A percentile compares a stretch with the other conserved stretches of the same genome.
Evolutionary conservation across 1,140 invertebrate genomes (phyloP).

Genomic region (Drosophila baimaii): DNA sequence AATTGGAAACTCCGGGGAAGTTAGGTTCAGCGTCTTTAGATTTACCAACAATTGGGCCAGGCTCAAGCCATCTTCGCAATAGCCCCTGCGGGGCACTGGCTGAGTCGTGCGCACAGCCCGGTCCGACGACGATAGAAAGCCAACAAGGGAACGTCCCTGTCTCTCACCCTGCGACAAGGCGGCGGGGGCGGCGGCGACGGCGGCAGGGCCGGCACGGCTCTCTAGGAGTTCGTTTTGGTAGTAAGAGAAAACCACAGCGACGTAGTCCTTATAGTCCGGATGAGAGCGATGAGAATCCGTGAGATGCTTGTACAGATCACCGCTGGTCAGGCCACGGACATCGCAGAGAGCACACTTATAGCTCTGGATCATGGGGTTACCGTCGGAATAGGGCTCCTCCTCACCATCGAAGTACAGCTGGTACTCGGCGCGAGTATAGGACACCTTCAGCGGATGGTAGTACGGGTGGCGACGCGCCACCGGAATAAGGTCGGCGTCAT

Average conservation of each 20-base stretch:
- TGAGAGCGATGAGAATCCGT: constrained; percentile 19
- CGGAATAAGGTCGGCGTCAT: constrained; percentile 11
- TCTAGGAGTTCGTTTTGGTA: not conserved
- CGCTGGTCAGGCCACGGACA: constrained; percentile 7
- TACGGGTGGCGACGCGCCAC: constrained; percentile 24
- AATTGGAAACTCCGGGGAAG: not conserved
- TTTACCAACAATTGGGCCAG: constrained; percentile 4
- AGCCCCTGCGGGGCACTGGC: not conserved
- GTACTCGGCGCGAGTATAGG: constrained; percentile 39
- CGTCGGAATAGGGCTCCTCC: constrained; percentile 3
- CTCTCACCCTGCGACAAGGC: too few relatives aligned
- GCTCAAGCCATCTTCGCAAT: not conserved
- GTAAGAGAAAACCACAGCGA: constrained; percentile 11
- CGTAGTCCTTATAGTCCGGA: constrained; percentile 31
- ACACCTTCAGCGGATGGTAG: constrained; percentile 46
- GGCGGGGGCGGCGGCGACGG: too few relatives aligned
- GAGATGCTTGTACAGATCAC: constrained; percentile 25
- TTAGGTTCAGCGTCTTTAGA: not conserved
- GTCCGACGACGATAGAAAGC: not conserved
- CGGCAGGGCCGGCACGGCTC: too few relatives aligned
- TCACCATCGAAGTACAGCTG: constrained; percentile 40
- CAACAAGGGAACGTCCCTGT: not conserved
- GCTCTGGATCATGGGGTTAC: constrained; percentile 37
- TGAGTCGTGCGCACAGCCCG: too few relatives aligned
- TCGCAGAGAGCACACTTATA: constrained; percentile 56